Percentiles rank a stretch among this genome's conserved stretches.
phyloP scores from a whole-genome alignment of 2,888 invertebrate species.

The Linnaemya vulpina region DNA sequence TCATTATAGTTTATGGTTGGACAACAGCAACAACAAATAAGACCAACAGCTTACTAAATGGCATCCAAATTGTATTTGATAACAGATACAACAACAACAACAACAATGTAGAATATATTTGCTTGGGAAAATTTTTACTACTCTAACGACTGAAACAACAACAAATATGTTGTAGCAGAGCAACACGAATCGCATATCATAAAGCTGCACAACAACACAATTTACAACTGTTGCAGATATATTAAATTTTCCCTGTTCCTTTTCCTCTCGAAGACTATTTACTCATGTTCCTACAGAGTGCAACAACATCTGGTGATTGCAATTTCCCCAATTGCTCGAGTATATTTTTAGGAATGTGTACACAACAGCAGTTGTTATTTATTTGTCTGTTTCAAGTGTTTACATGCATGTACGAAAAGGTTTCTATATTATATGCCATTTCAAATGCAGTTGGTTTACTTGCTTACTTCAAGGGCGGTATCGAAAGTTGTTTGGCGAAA shows the following conservation, averaged over 20 bases:
- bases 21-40: background rate
- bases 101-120: background rate
- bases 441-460: background rate
- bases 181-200: background rate
- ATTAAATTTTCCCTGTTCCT: conserved; percentile 19
- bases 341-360: conserved; percentile 5
- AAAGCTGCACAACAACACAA: conserved; percentile 3
- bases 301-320: conserved; percentile 35
- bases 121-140: background rate
- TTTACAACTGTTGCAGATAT: conserved; percentile 56
- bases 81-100: conserved; percentile 8
- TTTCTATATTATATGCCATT: background rate
- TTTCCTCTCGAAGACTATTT: conserved; percentile 8
- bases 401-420: conserved; percentile 13
- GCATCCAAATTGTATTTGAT: conserved; percentile 23
- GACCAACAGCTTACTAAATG: background rate
- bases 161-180: background rate
- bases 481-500: background rate
- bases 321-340: conserved; percentile 15
- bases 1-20: conserved; percentile 33
- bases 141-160: background rate
- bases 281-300: conserved; percentile 1
- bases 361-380: background rate
- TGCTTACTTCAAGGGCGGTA: background rate
- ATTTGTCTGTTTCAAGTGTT: conserved; percentile 56